Base-by-base conservation (phyloP, 2,113 vertebrate species). In the Octodon degus region DNA sequence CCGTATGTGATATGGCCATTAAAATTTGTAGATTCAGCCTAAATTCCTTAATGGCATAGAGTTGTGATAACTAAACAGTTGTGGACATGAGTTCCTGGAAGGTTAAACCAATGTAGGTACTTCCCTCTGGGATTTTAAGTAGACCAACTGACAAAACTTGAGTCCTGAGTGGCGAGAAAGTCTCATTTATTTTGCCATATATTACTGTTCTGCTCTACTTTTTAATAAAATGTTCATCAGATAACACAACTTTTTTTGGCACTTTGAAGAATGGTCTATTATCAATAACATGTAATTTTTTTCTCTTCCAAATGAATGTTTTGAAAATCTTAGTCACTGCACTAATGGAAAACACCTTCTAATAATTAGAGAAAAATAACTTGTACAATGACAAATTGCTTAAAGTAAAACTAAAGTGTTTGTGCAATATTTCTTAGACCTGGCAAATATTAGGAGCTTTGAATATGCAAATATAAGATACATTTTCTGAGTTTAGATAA, bases 211-310 rank as follows among this genome's bases (percentile, higher is more conserved):
- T 43, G 82, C 20, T 93, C 50, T 11, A 60, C 47, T 94, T 95
- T 96, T 93, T 95, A 97, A 97, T 97, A 96, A 96, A 97, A 81
- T 94, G 53, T 89, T 95, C 76, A 96, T 97, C 95, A 96, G 95
- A 91, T 90, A 96, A 8, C 32, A 96, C 89, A 96, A 96, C 68
- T 91, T 98, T 68, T 20, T 91, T 50, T 97, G 95, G 91, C 97
- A 97, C 87, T 97, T 98, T 98, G 97, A 98, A 96, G 67, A 98
- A 97, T 92, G 80, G 86, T 96, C 95, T 96, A 97, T 97, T 97
- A 97, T 67, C 89, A 95, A 62, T 83, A 95, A 95, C 95, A 97
- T 94, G 76, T 88, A 89, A 96, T 88, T 93, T 82, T 93, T 97
- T 92, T 80, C 95, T 92, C 47, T 89, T 91, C 55, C 65, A 89